Evolutionary conservation across 1,140 invertebrate species (phyloP), one percentile per base, ranked within the genome.

Genomic region (Drosophila arawakana): DNA sequence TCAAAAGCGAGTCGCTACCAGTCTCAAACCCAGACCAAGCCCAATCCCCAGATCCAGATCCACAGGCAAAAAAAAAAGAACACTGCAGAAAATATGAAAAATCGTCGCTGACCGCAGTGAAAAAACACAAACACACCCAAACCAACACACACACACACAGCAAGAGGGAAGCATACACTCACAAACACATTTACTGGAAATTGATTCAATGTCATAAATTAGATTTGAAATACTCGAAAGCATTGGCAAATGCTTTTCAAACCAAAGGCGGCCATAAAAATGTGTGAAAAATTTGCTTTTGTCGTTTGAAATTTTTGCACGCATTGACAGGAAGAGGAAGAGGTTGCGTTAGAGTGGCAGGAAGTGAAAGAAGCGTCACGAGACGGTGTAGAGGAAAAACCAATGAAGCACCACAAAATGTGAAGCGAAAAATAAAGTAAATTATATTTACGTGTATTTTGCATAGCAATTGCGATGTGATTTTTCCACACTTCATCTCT

Each of bases 171-270:
- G 7, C 69, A 54, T 34, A 70, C 8, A 58, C 59, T 69, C 58
- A 61, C 57, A 65, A n/a, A 44, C 21, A 50, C 47, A 74, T 39
- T 25, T 67, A 65, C 62, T 70, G 58, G 62, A 79, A 89, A 89
- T 89, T 89, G 85, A 89, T 89, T 90, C 80, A 90, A 89, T 89
- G 85, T 89, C 84, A 89, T 89, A 89, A 89, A 89, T 89, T 89
- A 90, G 84, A 89, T 89, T 89, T 89, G 81, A 89, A 89, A 89
- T 88, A 73, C 80, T 88, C 83, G 77, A 88, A 88, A 86, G 81
- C 75, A 66, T 77, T 70, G 25, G 46, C 63, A 65, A 54, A 59
- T 61, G 54, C 25, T 73, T 44, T 21, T 21, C 46, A 37, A 57
- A 62, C 15, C 57, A 34, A 60, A 65, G 62, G 76, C 72, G 62